Conservation (phyloP, 2,797 vertebrate species). For the Falco columbarius region DNA sequence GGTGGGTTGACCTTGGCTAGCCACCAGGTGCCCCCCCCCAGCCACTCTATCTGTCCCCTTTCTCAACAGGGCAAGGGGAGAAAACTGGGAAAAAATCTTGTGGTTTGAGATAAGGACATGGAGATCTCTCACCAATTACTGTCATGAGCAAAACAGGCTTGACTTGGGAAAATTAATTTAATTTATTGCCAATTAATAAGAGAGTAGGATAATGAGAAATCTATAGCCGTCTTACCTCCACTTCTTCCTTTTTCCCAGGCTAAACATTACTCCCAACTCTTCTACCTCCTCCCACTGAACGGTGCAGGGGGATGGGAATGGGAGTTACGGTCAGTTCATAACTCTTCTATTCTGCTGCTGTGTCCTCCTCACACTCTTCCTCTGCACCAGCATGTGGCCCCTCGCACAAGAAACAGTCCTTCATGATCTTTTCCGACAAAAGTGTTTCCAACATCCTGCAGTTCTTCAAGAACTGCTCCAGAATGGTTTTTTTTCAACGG, state of each 20-base stretch:
- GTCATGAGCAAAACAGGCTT: neutral
- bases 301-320: neutral
- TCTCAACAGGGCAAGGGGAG: neutral
- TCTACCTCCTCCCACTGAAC: neutral
- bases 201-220: neutral
- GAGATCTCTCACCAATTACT: neutral
- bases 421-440: neutral
- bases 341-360: neutral
- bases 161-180: neutral
- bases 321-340: neutral
- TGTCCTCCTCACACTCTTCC: neutral
- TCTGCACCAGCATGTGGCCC: neutral
- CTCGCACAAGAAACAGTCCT: neutral
- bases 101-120: neutral
- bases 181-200: neutral
- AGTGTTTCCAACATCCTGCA: neutral
- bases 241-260: neutral
- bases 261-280: neutral
- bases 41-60: accelerated
- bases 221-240: neutral
- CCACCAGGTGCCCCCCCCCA: neutral
- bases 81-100: neutral
- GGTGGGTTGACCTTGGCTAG: neutral
- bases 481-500: neutral
- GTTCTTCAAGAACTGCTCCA: neutral